Conservation (phyloP, 2,888 invertebrate species). For the Neoaliturus tenellus region DNA sequence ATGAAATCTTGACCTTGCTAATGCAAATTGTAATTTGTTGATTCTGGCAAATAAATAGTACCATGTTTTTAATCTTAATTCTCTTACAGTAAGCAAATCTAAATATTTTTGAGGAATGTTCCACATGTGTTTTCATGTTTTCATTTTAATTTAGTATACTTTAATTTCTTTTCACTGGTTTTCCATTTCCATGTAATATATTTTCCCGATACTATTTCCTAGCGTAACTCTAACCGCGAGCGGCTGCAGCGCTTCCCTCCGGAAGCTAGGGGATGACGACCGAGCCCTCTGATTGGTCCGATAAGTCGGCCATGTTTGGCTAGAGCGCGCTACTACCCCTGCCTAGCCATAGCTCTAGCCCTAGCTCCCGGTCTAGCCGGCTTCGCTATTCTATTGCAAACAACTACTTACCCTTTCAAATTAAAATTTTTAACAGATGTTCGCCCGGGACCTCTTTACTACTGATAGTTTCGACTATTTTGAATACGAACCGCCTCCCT, state of each 20-base stretch:
- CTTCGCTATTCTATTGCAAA: neutral
- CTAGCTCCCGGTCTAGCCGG: constrained; percentile 19
- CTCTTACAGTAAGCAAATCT: too few relatives aligned
- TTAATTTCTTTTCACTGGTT: too few relatives aligned
- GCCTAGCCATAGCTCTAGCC: neutral
- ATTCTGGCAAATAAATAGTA: too few relatives aligned
- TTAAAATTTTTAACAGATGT: constrained; percentile 28
- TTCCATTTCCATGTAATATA: too few relatives aligned
- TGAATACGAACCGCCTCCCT: constrained; percentile 2
- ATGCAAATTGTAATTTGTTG: too few relatives aligned
- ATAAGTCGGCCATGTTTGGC: neutral
- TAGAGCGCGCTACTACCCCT: constrained; percentile 13
- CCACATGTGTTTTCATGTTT: too few relatives aligned
- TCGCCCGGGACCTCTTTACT: neutral
- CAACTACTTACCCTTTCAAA: constrained; percentile 25
- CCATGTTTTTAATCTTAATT: too few relatives aligned
- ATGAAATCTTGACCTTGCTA: too few relatives aligned
- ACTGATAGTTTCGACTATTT: constrained; percentile 25
- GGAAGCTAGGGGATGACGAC: neutral
- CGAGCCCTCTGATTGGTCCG: neutral
- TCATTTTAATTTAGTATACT: too few relatives aligned
- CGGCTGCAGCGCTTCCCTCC: neutral
- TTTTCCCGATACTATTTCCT: too few relatives aligned
- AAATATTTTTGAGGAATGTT: too few relatives aligned
- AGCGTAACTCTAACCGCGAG: too few relatives aligned